Conservation (phyloP, 2,888 invertebrate species). For the Agonopterix arenella region DNA sequence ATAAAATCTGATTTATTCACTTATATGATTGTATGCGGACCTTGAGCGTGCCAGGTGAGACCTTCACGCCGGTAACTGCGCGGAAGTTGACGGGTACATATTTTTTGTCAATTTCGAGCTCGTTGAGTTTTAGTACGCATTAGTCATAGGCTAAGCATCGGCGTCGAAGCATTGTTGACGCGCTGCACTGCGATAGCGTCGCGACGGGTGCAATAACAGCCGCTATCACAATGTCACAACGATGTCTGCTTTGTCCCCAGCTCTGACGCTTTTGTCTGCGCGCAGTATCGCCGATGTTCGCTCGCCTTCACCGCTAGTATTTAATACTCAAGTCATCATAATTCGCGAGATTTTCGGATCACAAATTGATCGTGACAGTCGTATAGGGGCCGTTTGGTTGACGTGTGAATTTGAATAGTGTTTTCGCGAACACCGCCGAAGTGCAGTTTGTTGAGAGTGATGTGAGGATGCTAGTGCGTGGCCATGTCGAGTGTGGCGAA, state of each 20-base stretch:
- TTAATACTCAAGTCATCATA: slow-evolving; percentile 30
- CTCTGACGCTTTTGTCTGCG: slow-evolving; percentile 21
- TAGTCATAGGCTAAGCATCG: slow-evolving; percentile 64
- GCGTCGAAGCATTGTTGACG: slow-evolving; percentile 47
- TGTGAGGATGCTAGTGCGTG: slow-evolving; percentile 68
- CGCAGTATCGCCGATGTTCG: not conserved
- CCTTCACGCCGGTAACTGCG: slow-evolving; percentile 73
- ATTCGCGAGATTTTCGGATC: slow-evolving; percentile 26
- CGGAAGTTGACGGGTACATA: slow-evolving; percentile 66
- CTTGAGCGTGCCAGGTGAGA: slow-evolving; percentile 70
- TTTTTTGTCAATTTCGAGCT: slow-evolving; percentile 72
- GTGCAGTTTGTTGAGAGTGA: slow-evolving; percentile 56
- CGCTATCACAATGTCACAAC: slow-evolving; percentile 71
- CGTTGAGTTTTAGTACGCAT: slow-evolving; percentile 66
- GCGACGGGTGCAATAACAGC: slow-evolving; percentile 56
- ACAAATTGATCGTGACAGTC: slow-evolving; percentile 37
- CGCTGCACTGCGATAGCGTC: slow-evolving; percentile 52
- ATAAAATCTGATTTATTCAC: slow-evolving; percentile 68
- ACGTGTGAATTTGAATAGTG: slow-evolving; percentile 37
- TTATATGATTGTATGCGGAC: slow-evolving; percentile 73
- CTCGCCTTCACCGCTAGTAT: slow-evolving; percentile 17
- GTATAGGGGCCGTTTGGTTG: slow-evolving; percentile 22
- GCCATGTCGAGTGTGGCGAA: slow-evolving; percentile 82
- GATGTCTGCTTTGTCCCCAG: slow-evolving; percentile 18
- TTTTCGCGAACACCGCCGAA: slow-evolving; percentile 23